These are phyloP conservation scores for Scaptomyza pallida DNA, from an alignment of 1,140 invertebrate genomes.

Conservation along the genomic window DNA sequence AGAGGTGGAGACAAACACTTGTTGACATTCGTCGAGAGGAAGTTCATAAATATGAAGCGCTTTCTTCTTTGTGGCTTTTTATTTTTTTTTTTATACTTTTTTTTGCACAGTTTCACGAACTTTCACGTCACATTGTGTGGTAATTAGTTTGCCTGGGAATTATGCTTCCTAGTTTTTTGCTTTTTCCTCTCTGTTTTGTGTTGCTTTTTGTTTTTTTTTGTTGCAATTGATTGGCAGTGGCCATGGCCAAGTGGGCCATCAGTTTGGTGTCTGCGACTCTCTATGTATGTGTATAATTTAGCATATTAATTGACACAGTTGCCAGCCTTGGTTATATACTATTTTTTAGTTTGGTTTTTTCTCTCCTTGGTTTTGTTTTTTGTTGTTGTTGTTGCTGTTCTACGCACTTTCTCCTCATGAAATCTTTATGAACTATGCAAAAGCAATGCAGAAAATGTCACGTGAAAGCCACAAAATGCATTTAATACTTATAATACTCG, in stretches of 20 bases:
- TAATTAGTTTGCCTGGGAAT: conserved; percentile 79
- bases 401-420: conserved; percentile 72
- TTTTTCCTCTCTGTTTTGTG: conserved; percentile 3
- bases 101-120: conserved; percentile 38
- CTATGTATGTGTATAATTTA: conserved; percentile 71
- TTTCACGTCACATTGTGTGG: conserved; percentile 65
- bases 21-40: conserved; percentile 43
- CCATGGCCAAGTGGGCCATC: conserved; percentile 70
- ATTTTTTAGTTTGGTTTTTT: conserved; percentile 28
- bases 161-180: conserved; percentile 73
- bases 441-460: conserved; percentile 69
- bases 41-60: conserved; percentile 49
- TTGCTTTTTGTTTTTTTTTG: conserved; percentile 25
- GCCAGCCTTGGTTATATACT: conserved; percentile 40
- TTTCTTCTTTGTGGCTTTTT: conserved; percentile 19
- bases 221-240: conserved; percentile 77
- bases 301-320: conserved; percentile 82
- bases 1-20: conserved; percentile 7
- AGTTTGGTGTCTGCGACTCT: conserved; percentile 51
- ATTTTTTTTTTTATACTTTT: conserved; percentile 43
- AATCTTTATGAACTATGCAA: conserved; percentile 80
- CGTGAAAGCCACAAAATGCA: conserved; percentile 71
- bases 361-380: conserved; percentile 11
- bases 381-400: conserved; percentile 42
- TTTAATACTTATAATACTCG: conserved; percentile 57